Evolutionary conservation across 2,888 invertebrate genomes (phyloP), one percentile per base, ranked within the genome.

Genomic region (Aplocera efformata): DNA sequence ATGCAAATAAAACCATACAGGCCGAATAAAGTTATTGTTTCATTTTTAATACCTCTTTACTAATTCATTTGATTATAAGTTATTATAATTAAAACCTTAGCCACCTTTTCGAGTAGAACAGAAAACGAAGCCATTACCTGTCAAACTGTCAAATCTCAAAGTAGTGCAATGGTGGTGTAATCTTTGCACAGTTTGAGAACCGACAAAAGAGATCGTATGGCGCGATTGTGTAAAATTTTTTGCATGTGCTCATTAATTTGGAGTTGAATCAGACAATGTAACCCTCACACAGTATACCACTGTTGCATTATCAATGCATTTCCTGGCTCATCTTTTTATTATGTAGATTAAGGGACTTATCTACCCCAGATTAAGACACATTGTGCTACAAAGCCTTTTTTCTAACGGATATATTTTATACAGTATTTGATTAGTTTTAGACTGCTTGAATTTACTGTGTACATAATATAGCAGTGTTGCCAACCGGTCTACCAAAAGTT

Each of bases 211-310:
- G 83, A 86, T 86, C 79, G 72, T 72, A 77, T 83, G 64, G 70
- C 82, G 68, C 72, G 83, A 86, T 86, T 85, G 83, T 82, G 75
- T 66, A 73, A 79, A 70, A 76, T 79, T 86, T 86, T 86, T 86
- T 84, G 72, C 75, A 66, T 63, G 54, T 63, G 67, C 80, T 86
- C 88, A 86, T 86, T 88, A 86, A 88, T 85, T 88, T 84, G 78
- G 73, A 78, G 76, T 73, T 73, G 78, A 74, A 72, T 67, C 80
- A 79, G 75, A 85, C 81, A 85, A 83, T 76, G 66, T 69, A 79
- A 82, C 86, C 86, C 84, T 84, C 13, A 17, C 13, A 17, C 13
- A 17, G 13, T 17, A 2, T 17, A 53, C 77, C 68, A 72, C 84
- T 80, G 82, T 79, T 58, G 63, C 64, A 70, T 75, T 79, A 79